Base-by-base conservation (phyloP, 2,113 vertebrate genomes). In the Rostratula benghalensis region DNA sequence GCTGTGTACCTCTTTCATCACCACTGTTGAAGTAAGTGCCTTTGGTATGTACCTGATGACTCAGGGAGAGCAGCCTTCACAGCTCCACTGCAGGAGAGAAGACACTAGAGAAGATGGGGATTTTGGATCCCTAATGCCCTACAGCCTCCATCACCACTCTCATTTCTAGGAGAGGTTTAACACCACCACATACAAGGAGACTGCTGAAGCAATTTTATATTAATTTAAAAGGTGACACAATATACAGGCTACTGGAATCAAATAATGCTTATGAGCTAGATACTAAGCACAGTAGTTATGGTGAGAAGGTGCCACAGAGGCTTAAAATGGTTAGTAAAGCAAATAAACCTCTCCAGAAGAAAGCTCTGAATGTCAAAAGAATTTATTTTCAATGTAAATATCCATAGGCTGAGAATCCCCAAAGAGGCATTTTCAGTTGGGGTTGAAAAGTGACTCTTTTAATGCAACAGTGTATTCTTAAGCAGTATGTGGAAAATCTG, bases 341-440 rank as follows among this genome's bases (percentile, higher is more conserved):
- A 87, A 95, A 96, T 86, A 95, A 96, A 94, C 71, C 46, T 33
- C 68, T 86, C 71, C 25, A 67, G 77, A 87, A 90, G 59, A 93
- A 90, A 74, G 70, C 67, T 83, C 53, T 83, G 87, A 80, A 88
- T 86, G 85, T 90, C 75, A 80, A 59, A 94, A 96, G 13, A 94
- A 96, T 90, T 96, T 87, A 88, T 96, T 95, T 96, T 95, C 89
- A 53, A 71, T 94, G 75, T 83, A 87, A 87, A 74, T 88, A 85
- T 90, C 92, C 31, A 48, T 82, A 87, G 1, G 1, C 71, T 70
- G 63, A 74, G 67, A 80, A 94, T 85, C 63, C 87, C 46, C 71
- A 46, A 68, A 57, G 54, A 35, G 50, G 46, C 50, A 50, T 95
- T 95, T 93, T 57, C 63, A 77, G 27, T n/a, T 37, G 87, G 41